These are phyloP conservation scores for Hexactinellida sp. DNA, from an alignment of 37 sponge, comb jelly and placozoan species.

Conservation along the genomic window DNA sequence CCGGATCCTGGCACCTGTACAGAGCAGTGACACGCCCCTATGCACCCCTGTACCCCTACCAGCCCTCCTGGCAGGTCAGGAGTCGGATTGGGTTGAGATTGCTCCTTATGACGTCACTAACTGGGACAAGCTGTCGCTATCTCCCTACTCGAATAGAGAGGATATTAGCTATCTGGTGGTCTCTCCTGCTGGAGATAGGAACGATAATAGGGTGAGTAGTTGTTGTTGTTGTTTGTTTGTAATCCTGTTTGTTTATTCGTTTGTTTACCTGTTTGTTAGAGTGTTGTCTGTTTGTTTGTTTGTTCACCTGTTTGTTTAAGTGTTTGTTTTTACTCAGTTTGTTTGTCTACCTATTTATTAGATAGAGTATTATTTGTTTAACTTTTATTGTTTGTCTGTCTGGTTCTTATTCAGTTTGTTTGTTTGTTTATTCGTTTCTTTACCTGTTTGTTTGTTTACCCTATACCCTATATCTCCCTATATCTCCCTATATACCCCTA, in stretches of 20 bases:
- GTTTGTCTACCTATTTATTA: too few relatives aligned
- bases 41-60: neutral
- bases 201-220: neutral
- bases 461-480: too few relatives aligned
- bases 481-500: too few relatives aligned
- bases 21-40: neutral
- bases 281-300: too few relatives aligned
- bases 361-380: too few relatives aligned
- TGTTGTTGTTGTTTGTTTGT: too few relatives aligned
- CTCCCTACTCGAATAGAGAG: neutral
- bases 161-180: neutral
- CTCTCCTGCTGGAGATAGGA: neutral
- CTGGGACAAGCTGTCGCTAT: neutral
- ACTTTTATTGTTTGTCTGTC: too few relatives aligned
- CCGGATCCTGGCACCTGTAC: neutral
- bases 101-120: constrained; percentile 3
- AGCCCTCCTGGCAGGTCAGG: neutral
- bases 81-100: neutral
- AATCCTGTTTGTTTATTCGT: neutral
- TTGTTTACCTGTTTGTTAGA: neutral
- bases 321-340: too few relatives aligned
- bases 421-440: too few relatives aligned
- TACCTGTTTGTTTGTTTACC: too few relatives aligned
- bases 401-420: too few relatives aligned
- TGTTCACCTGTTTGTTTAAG: too few relatives aligned